Conservation (phyloP, 2,797 vertebrate genomes). For the Sebastes wilsoni region DNA sequence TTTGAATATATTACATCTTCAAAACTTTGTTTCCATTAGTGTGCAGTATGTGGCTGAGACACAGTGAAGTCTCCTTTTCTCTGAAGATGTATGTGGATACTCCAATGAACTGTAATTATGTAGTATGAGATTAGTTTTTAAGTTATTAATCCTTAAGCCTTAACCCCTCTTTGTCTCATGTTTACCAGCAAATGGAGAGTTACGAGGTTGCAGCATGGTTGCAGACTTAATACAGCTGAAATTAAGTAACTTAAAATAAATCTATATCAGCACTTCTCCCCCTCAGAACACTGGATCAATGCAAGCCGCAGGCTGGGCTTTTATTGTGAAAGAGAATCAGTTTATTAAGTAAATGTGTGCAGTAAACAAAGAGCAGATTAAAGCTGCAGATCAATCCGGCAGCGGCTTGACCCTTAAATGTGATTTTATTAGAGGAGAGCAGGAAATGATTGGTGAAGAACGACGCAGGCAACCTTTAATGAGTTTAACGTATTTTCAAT, state of each 20-base stretch:
- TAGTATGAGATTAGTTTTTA: too few species aligned
- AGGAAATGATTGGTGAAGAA: background rate
- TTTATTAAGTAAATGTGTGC: background rate
- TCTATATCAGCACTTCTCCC: background rate
- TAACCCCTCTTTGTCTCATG: background rate
- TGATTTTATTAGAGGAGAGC: conserved; percentile 15
- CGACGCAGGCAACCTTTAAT: background rate
- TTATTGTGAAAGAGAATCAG: background rate
- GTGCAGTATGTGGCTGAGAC: background rate
- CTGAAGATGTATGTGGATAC: too few species aligned
- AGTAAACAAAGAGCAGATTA: conserved; percentile 16
- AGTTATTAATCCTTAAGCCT: too few species aligned
- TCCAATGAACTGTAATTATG: too few species aligned
- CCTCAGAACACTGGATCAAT: background rate
- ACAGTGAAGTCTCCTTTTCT: background rate
- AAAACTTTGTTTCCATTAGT: fast-evolving
- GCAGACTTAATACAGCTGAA: background rate
- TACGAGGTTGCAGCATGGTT: background rate
- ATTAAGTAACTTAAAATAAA: background rate
- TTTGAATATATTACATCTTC: background rate
- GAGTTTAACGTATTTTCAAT: background rate
- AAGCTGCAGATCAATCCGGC: conserved; percentile 12
- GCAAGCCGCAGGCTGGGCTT: background rate
- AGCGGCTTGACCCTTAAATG: conserved; percentile 13
- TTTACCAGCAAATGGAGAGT: background rate